Evolutionary conservation across 2,113 vertebrate genomes (phyloP), one percentile per base, ranked within the genome.

Genomic region (Odontesthes bonariensis): DNA sequence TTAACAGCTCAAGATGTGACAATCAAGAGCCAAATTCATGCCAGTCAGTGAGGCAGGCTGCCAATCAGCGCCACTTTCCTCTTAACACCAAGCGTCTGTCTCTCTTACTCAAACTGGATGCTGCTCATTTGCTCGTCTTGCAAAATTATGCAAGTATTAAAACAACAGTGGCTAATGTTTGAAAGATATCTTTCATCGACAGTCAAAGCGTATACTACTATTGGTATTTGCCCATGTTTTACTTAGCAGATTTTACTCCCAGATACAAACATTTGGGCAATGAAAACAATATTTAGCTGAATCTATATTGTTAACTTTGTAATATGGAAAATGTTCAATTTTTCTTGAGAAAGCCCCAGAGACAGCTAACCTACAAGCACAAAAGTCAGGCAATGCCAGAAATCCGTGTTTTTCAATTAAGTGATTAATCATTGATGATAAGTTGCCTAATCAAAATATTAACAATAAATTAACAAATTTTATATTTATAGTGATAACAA

Each of bases 31-130:
- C 71, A 81, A 71, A 82, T 69, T 75, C 74, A 54, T 79, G 81
- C 74, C 83, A 84, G 81, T 86, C 84, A 55, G 58, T 60, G 40
- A 51, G 81, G 83, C 85, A 75, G 63, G 38, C 77, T 38, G 87
- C 83, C 81, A 86, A 84, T 90, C 83, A 79, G 61, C 57, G 74
- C 83, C 76, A 77, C 87, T 82, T 79, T 77, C 67, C 79, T 77
- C 74, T 73, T 76, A 79, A 83, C 85, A 86, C 87, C 64, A 69
- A 74, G 64, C 8, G 13, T 51, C 77, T 73, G 65, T 76, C 63
- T 56, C 72, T 87, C 73, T 81, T 3, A 27, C 81, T 84, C 80
- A 1, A 60, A 33, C 69, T 71, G 67, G 74, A 38, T 53, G 49
- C 62, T 88, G 86, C 69, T 88, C 87, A 86, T 55, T 89, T 87